phyloP scores from a whole-genome alignment of 2,888 invertebrate species.

The Lasioglossum villosulum region DNA sequence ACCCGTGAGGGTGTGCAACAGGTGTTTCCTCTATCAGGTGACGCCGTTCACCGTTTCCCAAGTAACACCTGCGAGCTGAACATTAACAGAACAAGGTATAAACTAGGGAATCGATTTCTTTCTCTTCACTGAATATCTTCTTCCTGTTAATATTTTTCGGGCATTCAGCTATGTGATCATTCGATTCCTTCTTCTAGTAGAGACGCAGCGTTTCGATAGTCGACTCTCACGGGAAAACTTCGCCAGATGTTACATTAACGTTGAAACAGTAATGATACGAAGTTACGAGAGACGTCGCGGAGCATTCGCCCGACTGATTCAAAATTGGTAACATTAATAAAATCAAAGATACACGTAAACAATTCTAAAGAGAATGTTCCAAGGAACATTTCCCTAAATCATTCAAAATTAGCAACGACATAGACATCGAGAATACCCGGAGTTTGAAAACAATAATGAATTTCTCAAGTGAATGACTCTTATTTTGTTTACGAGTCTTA shows the following conservation, averaged over 20 bases:
- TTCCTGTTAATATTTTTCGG: constrained; percentile 25
- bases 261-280: neutral
- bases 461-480: neutral
- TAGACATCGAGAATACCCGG: too few species aligned
- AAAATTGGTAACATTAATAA: neutral
- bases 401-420: too few species aligned
- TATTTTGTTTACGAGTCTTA: neutral
- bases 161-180: constrained; percentile 25
- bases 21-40: constrained; percentile 92
- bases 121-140: constrained; percentile 20
- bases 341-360: neutral
- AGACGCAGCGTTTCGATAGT: constrained; percentile 31
- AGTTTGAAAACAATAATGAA: neutral
- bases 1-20: constrained; percentile 97
- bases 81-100: constrained; percentile 40
- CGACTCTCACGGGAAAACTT: neutral
- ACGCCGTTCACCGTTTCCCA: constrained; percentile 87
- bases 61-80: constrained; percentile 82
- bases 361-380: too few species aligned
- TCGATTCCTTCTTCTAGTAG: constrained; percentile 39
- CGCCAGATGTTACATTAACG: neutral
- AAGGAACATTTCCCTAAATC: neutral
- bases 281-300: neutral
- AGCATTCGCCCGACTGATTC: neutral
- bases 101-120: constrained; percentile 22